Evolutionary conservation across 1,140 invertebrate species (phyloP).

Genomic region (Aphidius ervi): DNA sequence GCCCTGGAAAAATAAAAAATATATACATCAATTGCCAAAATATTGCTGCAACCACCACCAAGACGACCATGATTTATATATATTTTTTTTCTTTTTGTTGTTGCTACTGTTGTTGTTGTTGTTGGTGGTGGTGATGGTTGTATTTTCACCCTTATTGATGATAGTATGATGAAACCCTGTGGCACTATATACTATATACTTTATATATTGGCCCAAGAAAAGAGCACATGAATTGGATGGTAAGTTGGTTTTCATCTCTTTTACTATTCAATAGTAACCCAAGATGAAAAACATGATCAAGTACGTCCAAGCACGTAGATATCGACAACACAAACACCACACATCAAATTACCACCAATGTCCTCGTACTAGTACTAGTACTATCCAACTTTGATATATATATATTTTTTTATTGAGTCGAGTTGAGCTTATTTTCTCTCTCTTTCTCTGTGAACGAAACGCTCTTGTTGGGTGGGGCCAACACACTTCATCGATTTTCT

Average conservation of each 20-base stretch:
- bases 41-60: conserved; percentile 18
- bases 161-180: too few relatives aligned
- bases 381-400: conserved; percentile 19
- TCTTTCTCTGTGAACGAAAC: neutral
- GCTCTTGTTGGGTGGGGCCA: too few relatives aligned
- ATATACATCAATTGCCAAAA: conserved; percentile 18
- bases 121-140: neutral
- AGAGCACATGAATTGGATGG: neutral
- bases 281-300: too few relatives aligned
- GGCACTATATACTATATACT: too few relatives aligned
- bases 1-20: conserved; percentile 13
- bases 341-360: conserved; percentile 11
- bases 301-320: conserved; percentile 16
- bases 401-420: conserved; percentile 16
- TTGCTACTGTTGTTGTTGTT: neutral
- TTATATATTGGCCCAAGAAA: neutral
- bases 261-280: too few relatives aligned
- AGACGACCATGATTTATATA: too few relatives aligned
- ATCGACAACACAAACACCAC: conserved; percentile 21
- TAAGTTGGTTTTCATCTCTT: neutral
- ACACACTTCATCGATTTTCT: too few relatives aligned
- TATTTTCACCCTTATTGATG: neutral
- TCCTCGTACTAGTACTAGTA: too few relatives aligned
- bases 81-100: neutral
- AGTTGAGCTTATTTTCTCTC: neutral